A percentile compares a stretch with the other conserved stretches of the same genome.
phyloP scores from a whole-genome alignment of 2,888 invertebrate species.

The Leucophenga maculata region DNA sequence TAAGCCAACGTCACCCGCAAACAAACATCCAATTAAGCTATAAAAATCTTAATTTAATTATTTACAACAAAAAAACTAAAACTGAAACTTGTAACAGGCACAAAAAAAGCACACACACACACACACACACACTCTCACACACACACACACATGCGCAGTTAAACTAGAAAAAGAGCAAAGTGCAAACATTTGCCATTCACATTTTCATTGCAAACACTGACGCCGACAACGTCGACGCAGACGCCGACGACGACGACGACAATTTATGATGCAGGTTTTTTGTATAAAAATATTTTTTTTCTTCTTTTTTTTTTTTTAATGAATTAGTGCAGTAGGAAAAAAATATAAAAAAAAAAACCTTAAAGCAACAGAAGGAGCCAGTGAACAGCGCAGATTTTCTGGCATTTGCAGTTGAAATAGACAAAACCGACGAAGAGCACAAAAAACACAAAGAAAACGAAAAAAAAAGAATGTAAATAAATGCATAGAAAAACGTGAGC shows the following conservation, averaged over 20 bases:
- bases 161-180: conserved; percentile 10
- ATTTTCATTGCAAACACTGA: conserved; percentile 16
- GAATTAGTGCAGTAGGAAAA: background rate
- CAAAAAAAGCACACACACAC: background rate
- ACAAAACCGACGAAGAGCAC: background rate
- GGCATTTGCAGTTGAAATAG: conserved; percentile 20
- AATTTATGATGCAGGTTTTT: conserved; percentile 20
- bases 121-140: background rate
- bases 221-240: background rate
- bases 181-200: conserved; percentile 26
- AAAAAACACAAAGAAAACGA: background rate
- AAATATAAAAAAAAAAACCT: too few species aligned
- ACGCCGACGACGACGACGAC: conserved; percentile 7
- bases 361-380: background rate
- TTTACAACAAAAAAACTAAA: conserved; percentile 13
- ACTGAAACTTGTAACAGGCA: background rate
- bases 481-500: too few species aligned
- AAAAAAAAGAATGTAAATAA: background rate
- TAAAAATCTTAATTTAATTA: conserved; percentile 23
- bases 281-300: background rate
- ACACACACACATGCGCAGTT: background rate
- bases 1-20: conserved; percentile 14
- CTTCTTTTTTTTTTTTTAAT: conserved; percentile 8
- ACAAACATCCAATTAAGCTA: conserved; percentile 26
- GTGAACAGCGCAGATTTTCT: conserved; percentile 10